Conservation (phyloP, 2,888 invertebrate genomes). For the Creontiades dilutus region DNA sequence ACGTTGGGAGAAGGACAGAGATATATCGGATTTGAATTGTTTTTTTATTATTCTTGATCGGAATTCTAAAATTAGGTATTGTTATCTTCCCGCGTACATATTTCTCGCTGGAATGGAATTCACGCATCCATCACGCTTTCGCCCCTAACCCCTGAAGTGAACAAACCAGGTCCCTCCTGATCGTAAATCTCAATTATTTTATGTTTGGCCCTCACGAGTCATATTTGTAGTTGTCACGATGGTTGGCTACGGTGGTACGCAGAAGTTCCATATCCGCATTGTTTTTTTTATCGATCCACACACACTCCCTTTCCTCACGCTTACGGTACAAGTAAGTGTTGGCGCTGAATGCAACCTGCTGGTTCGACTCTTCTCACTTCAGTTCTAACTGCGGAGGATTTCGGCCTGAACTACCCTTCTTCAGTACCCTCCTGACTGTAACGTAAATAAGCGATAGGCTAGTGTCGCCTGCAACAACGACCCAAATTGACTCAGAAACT, state of each 20-base stretch:
- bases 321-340: too few species aligned
- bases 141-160: background rate
- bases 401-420: too few species aligned
- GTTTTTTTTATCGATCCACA: background rate
- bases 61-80: background rate
- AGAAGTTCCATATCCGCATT: background rate
- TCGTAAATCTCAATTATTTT: slow-evolving; percentile 32
- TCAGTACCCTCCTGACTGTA: too few species aligned
- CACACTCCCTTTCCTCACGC: too few species aligned
- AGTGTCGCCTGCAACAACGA: too few species aligned
- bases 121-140: background rate
- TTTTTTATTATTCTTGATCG: background rate
- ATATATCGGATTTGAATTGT: background rate
- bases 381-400: too few species aligned
- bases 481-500: too few species aligned
- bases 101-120: background rate
- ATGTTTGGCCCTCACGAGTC: background rate
- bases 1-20: background rate
- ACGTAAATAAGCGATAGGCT: too few species aligned
- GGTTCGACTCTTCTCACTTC: too few species aligned
- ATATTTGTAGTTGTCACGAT: background rate
- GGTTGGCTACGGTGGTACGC: background rate
- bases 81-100: background rate
- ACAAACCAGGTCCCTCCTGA: background rate
- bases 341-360: too few species aligned